Evolutionary conservation across 2,888 invertebrate species (phyloP).

Genomic region (Pollenia griseotomentosa): DNA sequence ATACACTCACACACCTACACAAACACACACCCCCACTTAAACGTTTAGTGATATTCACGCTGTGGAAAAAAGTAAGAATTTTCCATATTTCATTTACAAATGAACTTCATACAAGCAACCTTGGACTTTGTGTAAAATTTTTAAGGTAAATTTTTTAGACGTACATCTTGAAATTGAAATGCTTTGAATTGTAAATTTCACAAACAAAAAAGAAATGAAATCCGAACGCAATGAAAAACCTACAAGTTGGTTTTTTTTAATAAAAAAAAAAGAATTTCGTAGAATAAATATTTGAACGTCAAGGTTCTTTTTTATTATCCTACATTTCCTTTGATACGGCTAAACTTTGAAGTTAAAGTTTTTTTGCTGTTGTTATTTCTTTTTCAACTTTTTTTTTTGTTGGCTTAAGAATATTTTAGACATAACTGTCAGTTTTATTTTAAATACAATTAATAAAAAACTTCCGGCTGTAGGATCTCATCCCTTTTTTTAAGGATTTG

Average conservation of each 20-base stretch:
- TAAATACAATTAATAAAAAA: slow-evolving; percentile 21
- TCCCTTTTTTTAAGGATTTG: neutral
- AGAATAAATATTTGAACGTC: slow-evolving; percentile 29
- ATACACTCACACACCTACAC: neutral
- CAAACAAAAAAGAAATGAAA: neutral
- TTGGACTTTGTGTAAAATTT: slow-evolving; percentile 53
- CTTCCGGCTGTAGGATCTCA: neutral
- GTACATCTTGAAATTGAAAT: slow-evolving; percentile 42
- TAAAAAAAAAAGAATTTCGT: slow-evolving; percentile 4
- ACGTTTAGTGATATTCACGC: slow-evolving; percentile 6
- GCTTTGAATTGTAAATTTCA: slow-evolving; percentile 55
- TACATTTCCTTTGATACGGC: slow-evolving; percentile 18
- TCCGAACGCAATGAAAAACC: neutral
- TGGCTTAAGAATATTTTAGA: slow-evolving; percentile 5
- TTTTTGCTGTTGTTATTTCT: neutral
- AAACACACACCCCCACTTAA: neutral
- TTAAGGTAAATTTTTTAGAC: slow-evolving; percentile 21
- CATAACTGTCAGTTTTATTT: neutral
- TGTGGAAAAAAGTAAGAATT: slow-evolving; percentile 5
- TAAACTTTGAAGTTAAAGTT: neutral
- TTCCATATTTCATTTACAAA: slow-evolving; percentile 37
- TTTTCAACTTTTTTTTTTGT: neutral
- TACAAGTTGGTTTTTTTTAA: neutral
- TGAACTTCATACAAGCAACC: slow-evolving; percentile 50
- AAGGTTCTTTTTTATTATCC: slow-evolving; percentile 39